Evolutionary conservation across 2,113 vertebrate genomes (phyloP).

Genomic region (Junco hyemalis): DNA sequence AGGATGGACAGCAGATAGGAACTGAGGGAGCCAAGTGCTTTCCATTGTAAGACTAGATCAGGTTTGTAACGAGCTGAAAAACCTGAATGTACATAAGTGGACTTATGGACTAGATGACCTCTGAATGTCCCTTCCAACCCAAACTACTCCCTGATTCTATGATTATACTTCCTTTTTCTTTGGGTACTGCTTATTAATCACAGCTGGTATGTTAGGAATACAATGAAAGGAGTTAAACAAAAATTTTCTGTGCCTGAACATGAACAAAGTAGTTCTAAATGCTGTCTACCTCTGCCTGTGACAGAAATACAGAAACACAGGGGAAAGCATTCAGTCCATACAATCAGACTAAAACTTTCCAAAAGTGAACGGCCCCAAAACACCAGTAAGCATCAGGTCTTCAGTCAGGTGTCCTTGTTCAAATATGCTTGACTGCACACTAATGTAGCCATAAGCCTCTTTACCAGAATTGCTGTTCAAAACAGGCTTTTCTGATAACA

Average conservation of each 20-base stretch:
- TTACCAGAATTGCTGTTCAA: background rate
- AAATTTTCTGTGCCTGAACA: background rate
- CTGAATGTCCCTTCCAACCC: background rate
- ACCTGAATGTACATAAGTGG: background rate
- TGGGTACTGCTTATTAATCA: background rate
- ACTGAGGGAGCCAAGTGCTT: background rate
- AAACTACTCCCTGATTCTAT: background rate
- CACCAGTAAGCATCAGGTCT: background rate
- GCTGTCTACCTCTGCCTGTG: background rate
- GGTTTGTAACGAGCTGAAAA: background rate
- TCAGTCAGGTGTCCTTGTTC: background rate
- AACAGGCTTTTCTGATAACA: background rate
- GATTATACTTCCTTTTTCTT: background rate
- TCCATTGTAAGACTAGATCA: background rate
- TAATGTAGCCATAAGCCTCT: background rate
- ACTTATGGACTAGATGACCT: background rate
- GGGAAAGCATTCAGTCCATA: background rate
- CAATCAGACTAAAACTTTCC: background rate
- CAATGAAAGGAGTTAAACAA: background rate
- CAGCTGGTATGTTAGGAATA: background rate
- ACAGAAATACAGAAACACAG: background rate
- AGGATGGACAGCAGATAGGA: background rate
- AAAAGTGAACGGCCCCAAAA: background rate
- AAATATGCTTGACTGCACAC: background rate
- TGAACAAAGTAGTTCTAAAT: background rate